Base-by-base conservation (phyloP, 2,113 vertebrate genomes). In the Aspiorhynchus laticeps region DNA sequence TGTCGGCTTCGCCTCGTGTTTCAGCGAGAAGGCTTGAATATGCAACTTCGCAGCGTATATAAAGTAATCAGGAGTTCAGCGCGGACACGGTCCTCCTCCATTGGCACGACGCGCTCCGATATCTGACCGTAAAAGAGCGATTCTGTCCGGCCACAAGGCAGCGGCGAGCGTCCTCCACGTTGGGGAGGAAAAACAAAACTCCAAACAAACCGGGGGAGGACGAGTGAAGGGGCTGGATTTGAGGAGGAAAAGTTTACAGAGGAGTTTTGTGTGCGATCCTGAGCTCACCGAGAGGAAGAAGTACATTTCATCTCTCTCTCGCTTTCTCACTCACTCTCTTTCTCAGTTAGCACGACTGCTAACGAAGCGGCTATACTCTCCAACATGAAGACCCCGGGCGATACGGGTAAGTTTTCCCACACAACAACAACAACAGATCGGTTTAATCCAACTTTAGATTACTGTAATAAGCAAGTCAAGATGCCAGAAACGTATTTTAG, bases 351-450 rank as follows among this genome's bases (percentile, higher is more conserved):
- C 84, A 69, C 46, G 46, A 71, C 28, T 59, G 80, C 61, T 87
- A 81, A 81, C 77, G 53, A 69, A 86, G 65, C 82, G 84, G 87
- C 87, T 53, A 28, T 48, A 74, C 86, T 69, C 69, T 48, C 67
- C 78, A 79, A 43, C 84, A 95, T 95, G 95, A 95, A 95, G 89
- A 95, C 95, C 91, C 91, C 93, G 87, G 88, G 89, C 2, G 95
- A 96, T 8, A 79, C 93, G 88, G 95, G 95, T 95, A 87, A 94
- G 94, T 91, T 43, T 41, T 15, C 7, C 75, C 43, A 48, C 36
- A n/a, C 67, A 31, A 51, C 31, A 65, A 69, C 46, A 14, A 36
- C 7, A 53, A 10, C 56, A 10, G 9, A 4, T 63, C 7, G 14
- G 5, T 21, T 41, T 67, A 14, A 78, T 26, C 19, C 8, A 59